phyloP scores from a whole-genome alignment of 2,113 vertebrate genomes.

The Pandion haliaetus region DNA sequence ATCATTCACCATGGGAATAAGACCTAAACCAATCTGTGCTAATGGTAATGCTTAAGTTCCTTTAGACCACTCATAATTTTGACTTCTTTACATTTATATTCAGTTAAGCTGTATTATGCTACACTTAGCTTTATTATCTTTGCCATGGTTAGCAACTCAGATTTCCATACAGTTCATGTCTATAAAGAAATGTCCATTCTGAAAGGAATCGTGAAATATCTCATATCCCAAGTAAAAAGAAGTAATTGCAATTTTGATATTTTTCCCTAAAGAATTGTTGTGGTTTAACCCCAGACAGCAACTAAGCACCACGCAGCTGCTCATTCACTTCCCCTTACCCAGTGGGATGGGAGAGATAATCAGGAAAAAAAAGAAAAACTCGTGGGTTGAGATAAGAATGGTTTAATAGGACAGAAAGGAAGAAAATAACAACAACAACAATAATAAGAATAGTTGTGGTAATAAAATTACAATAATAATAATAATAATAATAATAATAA shows the following conservation, averaged over 20 bases:
- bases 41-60: not conserved
- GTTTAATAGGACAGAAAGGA: no score
- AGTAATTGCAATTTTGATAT: not conserved
- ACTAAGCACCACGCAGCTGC: no score
- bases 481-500: no score
- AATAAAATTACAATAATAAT: no score
- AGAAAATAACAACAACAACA: no score
- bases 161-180: not conserved
- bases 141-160: not conserved
- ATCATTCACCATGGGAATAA: not conserved
- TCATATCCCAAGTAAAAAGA: not conserved
- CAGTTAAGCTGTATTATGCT: not conserved
- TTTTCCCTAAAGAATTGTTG: not conserved
- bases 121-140: not conserved
- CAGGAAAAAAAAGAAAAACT: no score
- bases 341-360: no score
- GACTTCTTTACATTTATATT: not conserved
- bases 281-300: no score
- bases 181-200: not conserved
- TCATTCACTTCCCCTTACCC: no score
- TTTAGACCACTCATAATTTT: not conserved
- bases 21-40: not conserved
- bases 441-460: no score
- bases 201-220: not conserved
- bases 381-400: no score